Base-by-base conservation (phyloP, 2,113 vertebrate species). In the Halichoerus grypus region DNA sequence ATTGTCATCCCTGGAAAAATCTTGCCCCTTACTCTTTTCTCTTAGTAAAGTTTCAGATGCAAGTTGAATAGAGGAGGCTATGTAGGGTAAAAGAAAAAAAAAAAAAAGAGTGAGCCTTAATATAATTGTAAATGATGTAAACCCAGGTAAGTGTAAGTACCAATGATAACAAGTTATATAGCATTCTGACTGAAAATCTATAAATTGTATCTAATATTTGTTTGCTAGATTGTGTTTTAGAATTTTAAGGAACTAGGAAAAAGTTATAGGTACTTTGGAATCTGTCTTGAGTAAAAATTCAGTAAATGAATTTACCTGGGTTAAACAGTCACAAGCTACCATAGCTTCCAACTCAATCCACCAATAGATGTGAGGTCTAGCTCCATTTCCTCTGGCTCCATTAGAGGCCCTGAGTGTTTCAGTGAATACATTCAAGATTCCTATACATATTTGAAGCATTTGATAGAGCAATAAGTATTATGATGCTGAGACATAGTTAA, bases 401-500 rank as follows among this genome's bases (percentile, higher is more conserved):
- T 51, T 84, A 84, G 87, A 88, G 26, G 1, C 10, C 28, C 22
- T 36, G 33, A 57, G 2, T 19, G 79, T 81, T 88, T 39, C n/a
- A 36, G 0, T 61, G 61, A 91, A 42, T 67, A 63, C n/a, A 53
- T 21, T 92, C 24, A 94, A 49, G 46, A 87, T 51, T n/a, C 5
- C 2, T 36, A 10, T 9, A n/a, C 63, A 61, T n/a, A 72, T 74
- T 39, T 86, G 63, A 93, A 81, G 14, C 33, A 49, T 90, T 87
- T 77, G 51, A 76, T 42, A 92, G 65, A 92, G 77, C 16, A 88
- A 49, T 67, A 96, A 59, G 18, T 94, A 91, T 91, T 88, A 84
- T 12, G 22, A 16, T 86, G 33, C 36, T 53, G 79, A 80, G 46
- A 67, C 11, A 69, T 33, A 92, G 72, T 76, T 96, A 76, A 57